These are phyloP conservation scores for Harpagoxenus sublaevis DNA, from an alignment of 2,888 invertebrate species.

Conservation along the genomic window DNA sequence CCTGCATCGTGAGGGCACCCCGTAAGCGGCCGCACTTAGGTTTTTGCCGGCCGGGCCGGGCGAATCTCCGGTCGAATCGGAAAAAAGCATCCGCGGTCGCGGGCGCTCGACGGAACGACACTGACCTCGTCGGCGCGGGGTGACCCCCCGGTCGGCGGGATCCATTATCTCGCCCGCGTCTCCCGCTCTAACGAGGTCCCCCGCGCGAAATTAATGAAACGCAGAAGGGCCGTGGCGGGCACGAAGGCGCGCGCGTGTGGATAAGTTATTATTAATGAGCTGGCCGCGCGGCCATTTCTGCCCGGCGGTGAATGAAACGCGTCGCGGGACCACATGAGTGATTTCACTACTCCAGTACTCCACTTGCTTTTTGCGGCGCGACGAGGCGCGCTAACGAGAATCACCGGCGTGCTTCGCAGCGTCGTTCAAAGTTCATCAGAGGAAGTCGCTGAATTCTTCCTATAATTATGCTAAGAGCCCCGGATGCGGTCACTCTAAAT, in stretches of 20 bases:
- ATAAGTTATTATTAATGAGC: conserved; percentile 57
- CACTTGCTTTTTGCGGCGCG: conserved; percentile 51
- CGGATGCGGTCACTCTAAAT: neutral
- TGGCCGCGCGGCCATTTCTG: conserved; percentile 46
- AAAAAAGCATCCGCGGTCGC: conserved; percentile 59
- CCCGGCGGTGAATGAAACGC: conserved; percentile 56
- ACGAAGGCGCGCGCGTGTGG: conserved; percentile 50
- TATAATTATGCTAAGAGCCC: neutral
- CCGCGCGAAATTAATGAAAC: conserved; percentile 57
- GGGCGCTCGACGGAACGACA: conserved; percentile 47
- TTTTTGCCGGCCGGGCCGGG: conserved; percentile 62
- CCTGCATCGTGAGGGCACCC: conserved; percentile 39
- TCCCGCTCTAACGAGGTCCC: conserved; percentile 32
- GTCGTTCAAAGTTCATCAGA: conserved; percentile 17
- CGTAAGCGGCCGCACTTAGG: conserved; percentile 69
- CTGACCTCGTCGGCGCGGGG: conserved; percentile 35
- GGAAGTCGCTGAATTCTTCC: conserved; percentile 13
- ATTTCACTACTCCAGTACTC: conserved; percentile 47
- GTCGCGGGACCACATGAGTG: conserved; percentile 51
- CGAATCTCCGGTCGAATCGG: conserved; percentile 57
- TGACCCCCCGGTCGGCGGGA: conserved; percentile 55
- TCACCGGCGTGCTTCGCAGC: conserved; percentile 29
- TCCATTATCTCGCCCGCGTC: conserved; percentile 65
- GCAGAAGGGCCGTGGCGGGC: conserved; percentile 42
- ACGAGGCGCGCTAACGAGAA: conserved; percentile 54